phyloP scores from a whole-genome alignment of 2,797 vertebrate species.

The Anomalospiza imberbis region DNA sequence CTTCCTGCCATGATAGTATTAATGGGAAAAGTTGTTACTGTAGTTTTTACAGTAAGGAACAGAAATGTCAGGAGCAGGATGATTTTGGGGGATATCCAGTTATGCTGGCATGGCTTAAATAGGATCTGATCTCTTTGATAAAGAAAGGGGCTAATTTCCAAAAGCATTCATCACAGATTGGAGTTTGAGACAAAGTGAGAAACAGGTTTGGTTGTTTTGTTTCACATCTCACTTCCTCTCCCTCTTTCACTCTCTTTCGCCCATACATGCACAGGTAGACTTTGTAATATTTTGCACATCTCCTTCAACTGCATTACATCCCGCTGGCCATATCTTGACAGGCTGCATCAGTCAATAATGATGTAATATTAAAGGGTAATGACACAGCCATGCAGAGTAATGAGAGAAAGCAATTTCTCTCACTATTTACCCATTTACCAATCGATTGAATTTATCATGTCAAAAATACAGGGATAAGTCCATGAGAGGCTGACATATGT shows the following conservation, averaged over 20 bases:
- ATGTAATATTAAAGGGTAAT: constrained; percentile 69
- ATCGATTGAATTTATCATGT: constrained; percentile 49
- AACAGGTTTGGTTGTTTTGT: neutral
- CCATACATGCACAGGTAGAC: neutral
- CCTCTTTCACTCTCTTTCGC: neutral
- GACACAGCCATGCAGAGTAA: constrained; percentile 59
- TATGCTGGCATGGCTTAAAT: neutral
- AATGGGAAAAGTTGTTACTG: neutral
- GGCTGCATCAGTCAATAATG: constrained; percentile 61
- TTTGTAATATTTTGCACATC: constrained; percentile 43
- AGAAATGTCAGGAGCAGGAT: neutral
- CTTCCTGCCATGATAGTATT: neutral
- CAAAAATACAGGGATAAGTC: constrained; percentile 25
- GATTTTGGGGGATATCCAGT: neutral
- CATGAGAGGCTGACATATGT: neutral
- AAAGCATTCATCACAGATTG: neutral
- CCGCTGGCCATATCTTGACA: constrained; percentile 48
- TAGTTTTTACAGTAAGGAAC: neutral
- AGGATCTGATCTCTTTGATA: neutral
- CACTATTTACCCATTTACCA: constrained; percentile 64
- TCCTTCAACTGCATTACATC: neutral
- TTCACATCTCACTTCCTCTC: neutral
- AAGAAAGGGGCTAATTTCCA: neutral
- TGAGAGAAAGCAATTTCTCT: constrained; percentile 68
- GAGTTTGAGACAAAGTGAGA: neutral